Base-by-base conservation (phyloP, 2,113 vertebrate species). In the Tyrannus savana region DNA sequence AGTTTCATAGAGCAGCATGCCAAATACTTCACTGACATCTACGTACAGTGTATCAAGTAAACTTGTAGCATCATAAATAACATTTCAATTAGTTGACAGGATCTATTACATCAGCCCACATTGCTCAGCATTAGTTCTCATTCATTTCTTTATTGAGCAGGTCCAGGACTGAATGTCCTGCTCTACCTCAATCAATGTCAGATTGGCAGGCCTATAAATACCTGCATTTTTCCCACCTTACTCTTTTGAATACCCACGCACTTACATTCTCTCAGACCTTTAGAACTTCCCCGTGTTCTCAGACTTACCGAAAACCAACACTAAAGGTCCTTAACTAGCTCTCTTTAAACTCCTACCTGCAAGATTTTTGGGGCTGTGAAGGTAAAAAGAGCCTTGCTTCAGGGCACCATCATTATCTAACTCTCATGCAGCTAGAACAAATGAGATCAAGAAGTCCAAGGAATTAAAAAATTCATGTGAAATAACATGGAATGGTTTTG, bases 51-150 rank as follows among this genome's bases (percentile, higher is more conserved):
- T 22, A 95, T 82, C 84, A 92, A 68, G 77, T 28, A 60, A 94
- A 95, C 50, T n/a, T 91, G 89, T 9, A 92, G 62, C 84, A 95
- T 92, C 91, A 91, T 91, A 95, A 95, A 95, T 64, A 95, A 94
- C 84, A 79, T 82, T 84, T 82, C 93, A 96, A 79, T 96, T 95
- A 95, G 80, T 53, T 89, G 87, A 95, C 91, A 95, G 85, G 84
- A 84, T 79, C 84, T 84, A 84, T 94, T 95, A 95, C 93, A 81
- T 79, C 80, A 91, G 74, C n/a, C 60, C 69, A 72, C 75, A 87
- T 33, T 91, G 87, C 83, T 94, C 62, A 52, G 84, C 53, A 72
- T 89, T 95, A 95, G 60, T 78, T 96, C 73, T 84, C 82, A 59
- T 90, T 90, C 92, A 77, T 95, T 94, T 81, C 76, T 74, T 92